phyloP scores from a whole-genome alignment of 1,140 invertebrate species.

The Achroia grisella region DNA sequence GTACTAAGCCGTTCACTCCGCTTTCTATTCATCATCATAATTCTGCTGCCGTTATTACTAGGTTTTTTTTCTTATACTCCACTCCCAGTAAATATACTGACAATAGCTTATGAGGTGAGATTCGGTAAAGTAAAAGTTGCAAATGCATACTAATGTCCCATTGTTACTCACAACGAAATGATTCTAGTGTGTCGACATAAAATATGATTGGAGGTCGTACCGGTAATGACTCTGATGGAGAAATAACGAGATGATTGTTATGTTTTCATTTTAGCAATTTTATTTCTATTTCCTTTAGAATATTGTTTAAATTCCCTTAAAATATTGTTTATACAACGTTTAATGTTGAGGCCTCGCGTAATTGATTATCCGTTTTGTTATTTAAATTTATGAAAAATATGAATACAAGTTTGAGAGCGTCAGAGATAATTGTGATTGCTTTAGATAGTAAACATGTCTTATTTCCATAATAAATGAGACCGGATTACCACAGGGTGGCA shows the following conservation, averaged over 20 bases:
- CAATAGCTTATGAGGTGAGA: conserved; percentile 14
- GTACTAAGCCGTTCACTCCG: conserved; percentile 24
- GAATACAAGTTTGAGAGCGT: no score
- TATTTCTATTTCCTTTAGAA: no score
- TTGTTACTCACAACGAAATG: conserved; percentile 31
- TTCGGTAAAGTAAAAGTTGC: conserved; percentile 32
- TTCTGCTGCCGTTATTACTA: conserved; percentile 20
- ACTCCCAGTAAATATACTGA: conserved; percentile 3
- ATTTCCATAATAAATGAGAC: no score
- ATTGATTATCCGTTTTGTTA: no score
- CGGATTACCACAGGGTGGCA: no score
- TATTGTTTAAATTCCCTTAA: no score
- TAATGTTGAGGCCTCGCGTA: no score
- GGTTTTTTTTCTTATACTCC: conserved; percentile 9
- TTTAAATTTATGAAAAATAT: no score
- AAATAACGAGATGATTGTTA: conserved; percentile 9
- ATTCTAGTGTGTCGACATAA: conserved; percentile 23
- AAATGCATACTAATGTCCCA: conserved; percentile 32
- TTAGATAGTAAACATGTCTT: no score
- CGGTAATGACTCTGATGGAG: conserved; percentile 10
- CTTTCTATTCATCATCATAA: conserved; percentile 44
- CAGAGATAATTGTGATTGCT: no score
- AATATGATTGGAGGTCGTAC: conserved; percentile 28
- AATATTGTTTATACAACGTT: no score
- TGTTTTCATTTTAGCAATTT: conserved; percentile 12